phyloP scores from a whole-genome alignment of 1,140 invertebrate genomes.

The Anastatus disparis region DNA sequence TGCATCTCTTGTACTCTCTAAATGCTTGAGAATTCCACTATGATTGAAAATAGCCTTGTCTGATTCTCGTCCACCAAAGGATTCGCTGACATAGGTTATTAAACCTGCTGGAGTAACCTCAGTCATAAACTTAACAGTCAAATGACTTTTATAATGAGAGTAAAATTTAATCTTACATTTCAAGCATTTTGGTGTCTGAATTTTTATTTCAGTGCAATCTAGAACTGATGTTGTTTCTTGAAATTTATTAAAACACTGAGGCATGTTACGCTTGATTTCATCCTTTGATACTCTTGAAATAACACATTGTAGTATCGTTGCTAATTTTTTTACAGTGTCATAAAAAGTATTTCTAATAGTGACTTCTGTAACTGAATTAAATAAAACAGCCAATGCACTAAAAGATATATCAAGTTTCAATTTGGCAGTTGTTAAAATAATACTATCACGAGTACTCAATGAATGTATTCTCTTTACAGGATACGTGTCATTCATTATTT shows the following conservation, averaged over 20 bases:
- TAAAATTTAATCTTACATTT: slow-evolving; percentile 45
- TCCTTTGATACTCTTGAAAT: slow-evolving; percentile 12
- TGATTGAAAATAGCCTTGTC: slow-evolving; percentile 48
- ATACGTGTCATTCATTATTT: slow-evolving; percentile 8
- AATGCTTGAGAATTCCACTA: slow-evolving; percentile 42
- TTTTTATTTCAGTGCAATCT: slow-evolving; percentile 47
- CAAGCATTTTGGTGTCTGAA: slow-evolving; percentile 45
- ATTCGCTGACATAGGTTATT: slow-evolving; percentile 35
- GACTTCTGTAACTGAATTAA: background rate
- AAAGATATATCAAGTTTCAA: slow-evolving; percentile 22
- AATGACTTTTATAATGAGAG: slow-evolving; percentile 52
- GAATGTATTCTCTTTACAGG: background rate
- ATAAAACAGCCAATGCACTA: background rate
- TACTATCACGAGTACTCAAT: slow-evolving; percentile 3
- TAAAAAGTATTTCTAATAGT: slow-evolving; percentile 1
- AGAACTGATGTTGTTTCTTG: slow-evolving; percentile 31
- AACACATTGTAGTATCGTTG: background rate
- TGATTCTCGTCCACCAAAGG: slow-evolving; percentile 36
- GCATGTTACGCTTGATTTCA: slow-evolving; percentile 32
- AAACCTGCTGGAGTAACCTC: slow-evolving; percentile 48
- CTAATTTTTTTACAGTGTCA: slow-evolving; percentile 5
- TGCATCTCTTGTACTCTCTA: slow-evolving; percentile 24
- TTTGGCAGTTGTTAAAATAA: slow-evolving; percentile 14
- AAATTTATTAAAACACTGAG: slow-evolving; percentile 36
- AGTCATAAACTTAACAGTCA: slow-evolving; percentile 53